Percentiles rank a stretch among this genome's conserved stretches.
Conservation (phyloP, 2,888 invertebrate genomes). For the Nemapogon koenigi region DNA sequence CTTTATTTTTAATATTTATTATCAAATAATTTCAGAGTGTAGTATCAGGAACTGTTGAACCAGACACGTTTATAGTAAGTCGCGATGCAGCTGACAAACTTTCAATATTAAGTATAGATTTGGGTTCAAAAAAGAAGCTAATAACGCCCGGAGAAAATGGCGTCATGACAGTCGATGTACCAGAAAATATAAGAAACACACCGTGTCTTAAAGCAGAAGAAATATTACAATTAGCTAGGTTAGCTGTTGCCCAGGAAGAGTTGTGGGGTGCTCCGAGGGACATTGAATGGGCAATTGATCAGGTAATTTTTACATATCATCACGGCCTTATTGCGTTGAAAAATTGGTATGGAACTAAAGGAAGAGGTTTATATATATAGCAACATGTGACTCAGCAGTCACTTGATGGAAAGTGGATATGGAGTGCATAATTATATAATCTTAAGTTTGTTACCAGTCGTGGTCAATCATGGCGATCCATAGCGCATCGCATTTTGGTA, state of each 20-base stretch:
- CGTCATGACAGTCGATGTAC: slow-evolving; percentile 45
- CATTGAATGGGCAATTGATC: slow-evolving; percentile 79
- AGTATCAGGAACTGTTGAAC: slow-evolving; percentile 79
- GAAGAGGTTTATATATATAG: no score
- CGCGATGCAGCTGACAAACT: slow-evolving; percentile 53
- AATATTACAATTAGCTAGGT: slow-evolving; percentile 59
- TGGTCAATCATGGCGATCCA: no score
- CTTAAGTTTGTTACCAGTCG: no score
- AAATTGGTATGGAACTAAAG: no score
- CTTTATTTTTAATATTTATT: no score
- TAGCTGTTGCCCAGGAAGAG: slow-evolving; percentile 68
- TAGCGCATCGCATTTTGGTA: no score
- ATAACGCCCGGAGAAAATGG: slow-evolving; percentile 44
- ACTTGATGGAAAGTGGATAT: no score
- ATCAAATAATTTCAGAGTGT: slow-evolving; percentile 74
- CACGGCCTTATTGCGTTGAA: no score
- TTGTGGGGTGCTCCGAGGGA: slow-evolving; percentile 75
- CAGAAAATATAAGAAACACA: slow-evolving; percentile 35
- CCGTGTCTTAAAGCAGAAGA: slow-evolving; percentile 64
- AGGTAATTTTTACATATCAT: no score
- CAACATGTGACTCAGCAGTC: no score
- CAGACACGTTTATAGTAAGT: slow-evolving; percentile 72
- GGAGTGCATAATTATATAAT: no score
- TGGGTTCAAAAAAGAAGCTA: slow-evolving; percentile 63
- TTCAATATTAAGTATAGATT: slow-evolving; percentile 37